Percentiles rank a stretch among this genome's conserved stretches.
These are phyloP conservation scores for Trichosurus vulpecula DNA, from an alignment of 2,797 vertebrate genomes.

Conservation along the genomic window DNA sequence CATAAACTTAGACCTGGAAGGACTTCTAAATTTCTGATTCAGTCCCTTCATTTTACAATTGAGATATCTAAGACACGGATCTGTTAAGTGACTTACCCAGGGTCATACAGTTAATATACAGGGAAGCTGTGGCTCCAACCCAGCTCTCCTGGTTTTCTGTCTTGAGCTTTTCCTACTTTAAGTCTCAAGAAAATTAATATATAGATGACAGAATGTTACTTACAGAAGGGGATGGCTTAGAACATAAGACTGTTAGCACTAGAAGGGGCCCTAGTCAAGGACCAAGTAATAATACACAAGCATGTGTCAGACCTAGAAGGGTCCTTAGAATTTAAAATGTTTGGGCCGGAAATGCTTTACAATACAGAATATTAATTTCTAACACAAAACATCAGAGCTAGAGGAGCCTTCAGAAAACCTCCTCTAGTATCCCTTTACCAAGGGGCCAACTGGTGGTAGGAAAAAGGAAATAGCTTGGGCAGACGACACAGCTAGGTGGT, in stretches of 20 bases:
- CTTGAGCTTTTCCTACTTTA: not conserved
- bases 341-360: not conserved
- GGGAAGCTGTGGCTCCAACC: not conserved
- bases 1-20: not conserved
- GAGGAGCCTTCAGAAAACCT: not conserved
- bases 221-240: not conserved
- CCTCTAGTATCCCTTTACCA: not conserved
- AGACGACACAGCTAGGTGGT: not conserved
- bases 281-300: not conserved
- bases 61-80: not conserved
- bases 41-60: not conserved
- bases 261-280: not conserved
- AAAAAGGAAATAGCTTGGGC: not conserved
- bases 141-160: not conserved
- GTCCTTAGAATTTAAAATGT: not conserved
- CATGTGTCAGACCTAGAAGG: not conserved
- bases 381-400: not conserved
- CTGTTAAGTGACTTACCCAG: not conserved
- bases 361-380: not conserved
- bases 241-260: not conserved
- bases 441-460: not conserved
- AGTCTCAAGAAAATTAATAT: not conserved
- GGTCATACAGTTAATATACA: not conserved
- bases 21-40: not conserved
- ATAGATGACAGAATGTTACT: not conserved